Evolutionary conservation across 1,140 invertebrate species (phyloP).

Genomic region (Pachypeltis micranthus): DNA sequence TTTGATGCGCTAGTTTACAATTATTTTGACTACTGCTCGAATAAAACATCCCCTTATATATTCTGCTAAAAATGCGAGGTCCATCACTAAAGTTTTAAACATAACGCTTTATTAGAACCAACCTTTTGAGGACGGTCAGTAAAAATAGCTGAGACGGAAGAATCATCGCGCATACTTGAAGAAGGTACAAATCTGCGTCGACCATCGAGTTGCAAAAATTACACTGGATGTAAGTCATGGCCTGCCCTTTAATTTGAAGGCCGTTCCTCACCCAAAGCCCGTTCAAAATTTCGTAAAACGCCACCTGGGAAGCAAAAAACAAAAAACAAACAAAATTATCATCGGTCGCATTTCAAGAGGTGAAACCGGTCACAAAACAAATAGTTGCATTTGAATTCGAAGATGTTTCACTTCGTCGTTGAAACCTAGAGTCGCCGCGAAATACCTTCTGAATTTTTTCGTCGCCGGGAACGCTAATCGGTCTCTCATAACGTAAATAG

Average conservation of each 20-base stretch:
- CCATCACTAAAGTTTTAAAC: not conserved
- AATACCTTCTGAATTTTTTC: no score
- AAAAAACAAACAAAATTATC: no score
- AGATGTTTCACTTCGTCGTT: no score
- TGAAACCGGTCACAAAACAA: no score
- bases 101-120: no score
- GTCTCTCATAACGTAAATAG: no score
- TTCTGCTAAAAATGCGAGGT: no score
- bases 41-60: not conserved
- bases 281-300: constrained; percentile 87
- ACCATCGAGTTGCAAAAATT: constrained; percentile 98
- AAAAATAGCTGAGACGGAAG: constrained; percentile 76
- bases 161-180: constrained; percentile 84
- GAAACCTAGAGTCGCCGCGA: no score
- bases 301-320: constrained; percentile 50
- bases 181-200: constrained; percentile 87
- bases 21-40: not conserved
- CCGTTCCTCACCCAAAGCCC: constrained; percentile 94
- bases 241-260: constrained; percentile 92
- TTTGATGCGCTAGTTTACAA: no score
- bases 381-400: no score
- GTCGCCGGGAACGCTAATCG: no score
- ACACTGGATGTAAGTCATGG: constrained; percentile 97
- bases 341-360: no score
- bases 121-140: constrained; percentile 78